Conservation (phyloP, 2,888 invertebrate species). For the Gymnosoma rotundatum region DNA sequence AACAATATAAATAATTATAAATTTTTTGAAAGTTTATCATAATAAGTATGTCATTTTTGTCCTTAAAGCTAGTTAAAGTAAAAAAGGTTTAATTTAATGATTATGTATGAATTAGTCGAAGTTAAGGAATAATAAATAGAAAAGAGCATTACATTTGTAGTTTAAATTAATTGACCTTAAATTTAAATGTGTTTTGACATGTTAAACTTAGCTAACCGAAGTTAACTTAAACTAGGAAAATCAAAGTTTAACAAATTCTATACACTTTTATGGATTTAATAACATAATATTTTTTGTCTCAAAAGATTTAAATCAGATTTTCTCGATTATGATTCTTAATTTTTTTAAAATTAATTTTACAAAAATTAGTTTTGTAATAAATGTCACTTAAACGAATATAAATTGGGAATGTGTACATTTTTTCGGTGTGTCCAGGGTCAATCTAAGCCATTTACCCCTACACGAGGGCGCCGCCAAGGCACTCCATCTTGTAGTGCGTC, state of each 20-base stretch:
- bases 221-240: background rate
- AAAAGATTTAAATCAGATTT: no score
- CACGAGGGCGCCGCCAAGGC: conserved; percentile 93
- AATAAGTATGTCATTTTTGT: no score
- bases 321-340: no score
- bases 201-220: background rate
- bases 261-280: no score
- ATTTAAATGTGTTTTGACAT: background rate
- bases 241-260: background rate
- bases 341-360: no score
- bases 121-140: background rate
- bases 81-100: conserved; percentile 10
- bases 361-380: no score
- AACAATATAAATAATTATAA: conserved; percentile 30
- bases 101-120: background rate
- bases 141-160: background rate
- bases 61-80: conserved; percentile 34
- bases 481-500: conserved; percentile 90
- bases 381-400: conserved; percentile 80
- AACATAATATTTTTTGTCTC: no score
- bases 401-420: conserved; percentile 82
- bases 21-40: no score
- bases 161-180: conserved; percentile 28
- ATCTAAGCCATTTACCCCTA: conserved; percentile 93
- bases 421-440: conserved; percentile 82